phyloP scores from a whole-genome alignment of 1,140 invertebrate genomes.

The Lutraria rhynchaena region DNA sequence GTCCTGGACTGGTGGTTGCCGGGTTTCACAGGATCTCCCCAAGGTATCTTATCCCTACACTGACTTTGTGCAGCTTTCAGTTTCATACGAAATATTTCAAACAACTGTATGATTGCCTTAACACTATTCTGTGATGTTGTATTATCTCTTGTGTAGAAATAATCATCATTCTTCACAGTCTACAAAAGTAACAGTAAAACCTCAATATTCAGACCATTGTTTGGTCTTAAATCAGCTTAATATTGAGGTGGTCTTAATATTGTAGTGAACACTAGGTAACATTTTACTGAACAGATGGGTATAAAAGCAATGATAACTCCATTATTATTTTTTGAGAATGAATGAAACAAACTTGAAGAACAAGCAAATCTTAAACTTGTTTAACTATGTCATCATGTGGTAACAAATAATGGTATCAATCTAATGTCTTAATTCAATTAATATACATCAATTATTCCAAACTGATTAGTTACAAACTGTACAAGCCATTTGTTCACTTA shows the following conservation, averaged over 20 bases:
- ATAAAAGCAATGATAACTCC: not conserved
- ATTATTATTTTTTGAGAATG: not conserved
- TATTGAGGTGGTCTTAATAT: not conserved
- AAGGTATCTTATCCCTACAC: not conserved
- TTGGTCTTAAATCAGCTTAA: not conserved
- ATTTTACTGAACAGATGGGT: not conserved
- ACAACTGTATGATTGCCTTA: constrained; percentile 16
- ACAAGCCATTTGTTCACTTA: no score
- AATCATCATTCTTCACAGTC: not conserved
- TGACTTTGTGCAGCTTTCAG: constrained; percentile 36
- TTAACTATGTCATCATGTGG: no score
- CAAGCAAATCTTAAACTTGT: not conserved
- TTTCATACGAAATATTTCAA: constrained; percentile 24
- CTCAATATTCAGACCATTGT: not conserved
- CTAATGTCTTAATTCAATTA: no score
- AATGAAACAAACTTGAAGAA: no score
- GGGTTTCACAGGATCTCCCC: constrained; percentile 39
- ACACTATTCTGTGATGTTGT: not conserved
- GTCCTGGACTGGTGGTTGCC: constrained; percentile 32
- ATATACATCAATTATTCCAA: no score
- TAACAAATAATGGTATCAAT: no score
- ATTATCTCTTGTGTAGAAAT: not conserved
- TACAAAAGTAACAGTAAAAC: constrained; percentile 5
- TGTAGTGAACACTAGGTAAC: not conserved
- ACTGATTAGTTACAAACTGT: no score